These are phyloP conservation scores for Cactoblastis cactorum DNA, from an alignment of 2,888 invertebrate genomes.

Conservation along the genomic window DNA sequence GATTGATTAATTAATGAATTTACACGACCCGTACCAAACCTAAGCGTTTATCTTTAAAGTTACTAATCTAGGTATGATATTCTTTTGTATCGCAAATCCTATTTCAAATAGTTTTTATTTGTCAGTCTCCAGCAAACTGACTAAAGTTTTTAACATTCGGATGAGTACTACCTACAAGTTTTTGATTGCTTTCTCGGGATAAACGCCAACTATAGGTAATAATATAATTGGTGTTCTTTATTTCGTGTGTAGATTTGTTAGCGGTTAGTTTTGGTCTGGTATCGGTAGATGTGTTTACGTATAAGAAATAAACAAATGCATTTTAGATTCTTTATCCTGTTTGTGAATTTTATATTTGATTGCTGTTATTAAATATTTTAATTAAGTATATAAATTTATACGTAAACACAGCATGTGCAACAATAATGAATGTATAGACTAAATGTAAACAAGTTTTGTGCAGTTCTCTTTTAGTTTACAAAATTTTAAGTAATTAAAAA, in stretches of 20 bases:
- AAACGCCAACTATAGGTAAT: conserved; percentile 31
- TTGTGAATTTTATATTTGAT: conserved; percentile 7
- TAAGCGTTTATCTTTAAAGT: not conserved
- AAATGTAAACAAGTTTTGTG: conserved; percentile 62
- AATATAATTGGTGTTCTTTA: conserved; percentile 25
- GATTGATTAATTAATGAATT: conserved; percentile 17
- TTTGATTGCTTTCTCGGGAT: conserved; percentile 38
- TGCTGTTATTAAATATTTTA: conserved; percentile 17
- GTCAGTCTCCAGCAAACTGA: too few relatives aligned
- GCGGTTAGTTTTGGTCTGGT: conserved; percentile 48
- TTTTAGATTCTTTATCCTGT: conserved; percentile 9
- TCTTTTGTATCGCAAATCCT: not conserved
- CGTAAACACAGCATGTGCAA: conserved; percentile 41
- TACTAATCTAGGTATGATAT: not conserved
- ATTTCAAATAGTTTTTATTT: not conserved
- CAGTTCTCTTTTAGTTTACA: conserved; percentile 6
- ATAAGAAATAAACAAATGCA: conserved; percentile 21
- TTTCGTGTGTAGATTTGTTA: conserved; percentile 24
- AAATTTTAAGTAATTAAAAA: not conserved
- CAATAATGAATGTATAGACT: conserved; percentile 39
- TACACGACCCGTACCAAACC: not conserved
- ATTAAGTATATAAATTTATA: conserved; percentile 28
- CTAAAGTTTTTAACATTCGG: not conserved
- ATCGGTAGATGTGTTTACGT: conserved; percentile 40
- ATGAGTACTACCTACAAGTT: conserved; percentile 34